Conservation (phyloP, 2,113 vertebrate genomes). For the Oreochromis spilurus region DNA sequence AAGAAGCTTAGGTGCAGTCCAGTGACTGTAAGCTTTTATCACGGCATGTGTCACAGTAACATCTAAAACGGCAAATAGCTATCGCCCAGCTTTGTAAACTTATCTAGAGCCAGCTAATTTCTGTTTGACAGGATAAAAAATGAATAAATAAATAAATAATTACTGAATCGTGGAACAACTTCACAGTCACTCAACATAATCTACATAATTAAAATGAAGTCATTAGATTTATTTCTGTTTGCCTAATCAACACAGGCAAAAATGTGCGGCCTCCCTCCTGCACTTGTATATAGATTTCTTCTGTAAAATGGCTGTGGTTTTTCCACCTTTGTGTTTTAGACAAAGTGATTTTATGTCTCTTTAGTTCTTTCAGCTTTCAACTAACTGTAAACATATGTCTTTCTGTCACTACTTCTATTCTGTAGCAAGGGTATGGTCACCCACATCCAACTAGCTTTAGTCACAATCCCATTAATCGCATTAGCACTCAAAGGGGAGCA, state of each 20-base stretch:
- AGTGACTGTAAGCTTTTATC: background rate
- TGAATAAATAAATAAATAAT: background rate
- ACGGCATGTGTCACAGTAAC: background rate
- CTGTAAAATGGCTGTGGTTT: background rate
- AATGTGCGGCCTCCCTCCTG: background rate
- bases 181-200: background rate
- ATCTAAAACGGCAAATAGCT: background rate
- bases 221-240: background rate
- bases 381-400: conserved; percentile 34
- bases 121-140: background rate
- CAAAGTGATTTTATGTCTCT: conserved; percentile 3
- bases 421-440: conserved; percentile 37
- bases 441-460: conserved; percentile 53
- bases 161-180: background rate
- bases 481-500: conserved; percentile 63
- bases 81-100: background rate
- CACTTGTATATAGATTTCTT: background rate
- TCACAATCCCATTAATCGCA: conserved; percentile 71
- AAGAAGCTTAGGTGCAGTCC: background rate
- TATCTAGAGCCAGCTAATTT: background rate
- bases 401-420: conserved; percentile 11
- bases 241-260: background rate
- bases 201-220: background rate
- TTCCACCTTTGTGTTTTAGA: background rate
- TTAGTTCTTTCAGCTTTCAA: conserved; percentile 26